phyloP scores from a whole-genome alignment of 2,888 invertebrate genomes.

The Xestoiulus laeticollis region DNA sequence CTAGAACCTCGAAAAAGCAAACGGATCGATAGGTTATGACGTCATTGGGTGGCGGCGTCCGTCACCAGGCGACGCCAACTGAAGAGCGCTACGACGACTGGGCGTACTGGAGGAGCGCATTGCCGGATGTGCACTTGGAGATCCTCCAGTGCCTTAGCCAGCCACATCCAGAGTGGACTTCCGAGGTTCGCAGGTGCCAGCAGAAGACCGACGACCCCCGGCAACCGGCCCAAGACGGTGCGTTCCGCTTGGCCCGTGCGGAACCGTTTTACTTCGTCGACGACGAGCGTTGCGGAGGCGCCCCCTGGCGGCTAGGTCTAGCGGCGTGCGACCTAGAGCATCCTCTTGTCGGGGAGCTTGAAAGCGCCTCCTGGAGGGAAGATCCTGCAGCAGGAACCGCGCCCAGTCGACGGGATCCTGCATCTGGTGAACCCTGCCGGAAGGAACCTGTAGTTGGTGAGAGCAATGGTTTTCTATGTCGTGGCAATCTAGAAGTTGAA shows the following conservation, averaged over 20 bases:
- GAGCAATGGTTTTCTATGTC: too few relatives aligned
- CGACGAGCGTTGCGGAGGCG: neutral
- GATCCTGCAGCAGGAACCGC: too few relatives aligned
- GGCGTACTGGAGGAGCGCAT: slow-evolving; percentile 35
- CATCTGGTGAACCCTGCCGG: too few relatives aligned
- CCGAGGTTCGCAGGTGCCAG: neutral
- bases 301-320: too few relatives aligned
- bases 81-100: slow-evolving; percentile 36
- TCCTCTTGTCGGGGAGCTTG: too few relatives aligned
- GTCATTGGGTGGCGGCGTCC: neutral
- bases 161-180: neutral
- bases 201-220: neutral
- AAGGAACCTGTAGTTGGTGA: too few relatives aligned
- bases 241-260: slow-evolving; percentile 38
- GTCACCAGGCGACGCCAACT: slow-evolving; percentile 3
- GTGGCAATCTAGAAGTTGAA: too few relatives aligned
- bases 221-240: neutral
- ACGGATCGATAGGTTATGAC: too few relatives aligned
- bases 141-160: neutral
- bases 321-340: too few relatives aligned
- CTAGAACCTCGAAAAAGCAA: too few relatives aligned
- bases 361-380: too few relatives aligned
- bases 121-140: neutral
- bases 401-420: too few relatives aligned
- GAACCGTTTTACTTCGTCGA: slow-evolving; percentile 36